Base-by-base conservation (phyloP, 2,888 invertebrate genomes). In the Xestobium rufovillosum region DNA sequence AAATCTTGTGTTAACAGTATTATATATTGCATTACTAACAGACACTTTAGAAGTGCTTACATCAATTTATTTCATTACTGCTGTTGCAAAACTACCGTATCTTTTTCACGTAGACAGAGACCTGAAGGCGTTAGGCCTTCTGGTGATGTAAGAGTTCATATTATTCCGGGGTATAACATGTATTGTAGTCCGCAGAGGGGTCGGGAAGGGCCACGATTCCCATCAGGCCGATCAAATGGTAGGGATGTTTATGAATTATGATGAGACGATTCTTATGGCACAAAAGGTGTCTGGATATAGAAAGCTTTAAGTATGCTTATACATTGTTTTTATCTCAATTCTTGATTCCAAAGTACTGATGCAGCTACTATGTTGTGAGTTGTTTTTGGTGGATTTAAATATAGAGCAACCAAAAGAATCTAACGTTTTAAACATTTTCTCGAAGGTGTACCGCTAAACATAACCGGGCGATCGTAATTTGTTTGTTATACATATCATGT, bases 61-160 rank as follows among this genome's bases (percentile, higher is more conserved):
- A 68, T 77, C 9, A 78, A 79, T 53, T 65, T 86, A 4, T 86
- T 84, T 56, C 79, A 82, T 54, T 87, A 86, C 53, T 85, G 84
- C 55, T 85, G 79, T 57, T 86, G 84, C 65, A 86, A 85, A 60
- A 83, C 78, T 4, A 78, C 80, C 3, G 77, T 78, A 14, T 74
- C 80, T 2, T 78, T 78, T 48, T 73, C 76, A 3, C 64, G 76
- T 39, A 70, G 82, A 26, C 72, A 76, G 36, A 62, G 81, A 19
- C 60, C 62, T 9, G 65, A 65, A 48, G 59, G 64, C 3, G 50
- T 64, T 36, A 63, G 37, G 56, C 68, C 74, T 9, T 67, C 74
- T 1, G 71, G 75, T 2, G 78, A 82, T 45, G 75, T 83, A n/a
- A 62, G 78, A 15, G 83, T 84, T 4, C 85, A 85, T 57, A 82